Evolutionary conservation across 1,140 invertebrate species (phyloP), one percentile per base, ranked within the genome.

Genomic region (Danaus plexippus): DNA sequence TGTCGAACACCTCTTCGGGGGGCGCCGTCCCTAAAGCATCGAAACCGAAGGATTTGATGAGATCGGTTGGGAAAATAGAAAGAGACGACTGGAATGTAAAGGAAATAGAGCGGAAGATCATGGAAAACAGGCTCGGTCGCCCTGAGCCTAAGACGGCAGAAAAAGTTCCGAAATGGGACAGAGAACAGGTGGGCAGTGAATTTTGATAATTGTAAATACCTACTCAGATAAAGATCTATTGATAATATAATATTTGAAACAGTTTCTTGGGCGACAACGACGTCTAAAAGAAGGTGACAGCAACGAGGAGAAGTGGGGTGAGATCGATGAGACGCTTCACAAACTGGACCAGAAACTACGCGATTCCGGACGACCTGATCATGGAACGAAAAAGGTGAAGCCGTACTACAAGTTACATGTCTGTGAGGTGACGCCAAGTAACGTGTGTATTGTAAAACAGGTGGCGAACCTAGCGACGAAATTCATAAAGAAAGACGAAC

Each of bases 61-160:
- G 95, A 54, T 94, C 95, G 12, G 96, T 97, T 59, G 95, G 95
- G 65, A 96, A 95, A 88, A 95, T 97, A 53, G 94, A 96, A 71
- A 93, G 93, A 63, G 94, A 91, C 45, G 96, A 98, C 85, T 98
- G 96, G 96, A 96, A 97, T 83, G 91, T 97, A 4, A 94, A 94
- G 63, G 92, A 95, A 77, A 95, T 97, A 18, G 95, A 97, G 71
- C 94, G 95, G 68, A 96, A 97, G 87, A 96, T 96, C 8, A 90
- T 93, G 68, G 93, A 96, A 78, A 96, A 93, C 66, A 93, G 94
- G 77, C 89, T 94, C 71, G 91, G 92, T 12, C 89, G 91, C 63
- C 88, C 90, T 3, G 83, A 89, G 2, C 88, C 89, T 11, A 90
- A 90, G 65, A 91, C 92, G 11, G 90, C 93, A 15, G 94, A 96